Conservation (phyloP, 2,888 invertebrate species). For the Ceratothoa steindachneri region DNA sequence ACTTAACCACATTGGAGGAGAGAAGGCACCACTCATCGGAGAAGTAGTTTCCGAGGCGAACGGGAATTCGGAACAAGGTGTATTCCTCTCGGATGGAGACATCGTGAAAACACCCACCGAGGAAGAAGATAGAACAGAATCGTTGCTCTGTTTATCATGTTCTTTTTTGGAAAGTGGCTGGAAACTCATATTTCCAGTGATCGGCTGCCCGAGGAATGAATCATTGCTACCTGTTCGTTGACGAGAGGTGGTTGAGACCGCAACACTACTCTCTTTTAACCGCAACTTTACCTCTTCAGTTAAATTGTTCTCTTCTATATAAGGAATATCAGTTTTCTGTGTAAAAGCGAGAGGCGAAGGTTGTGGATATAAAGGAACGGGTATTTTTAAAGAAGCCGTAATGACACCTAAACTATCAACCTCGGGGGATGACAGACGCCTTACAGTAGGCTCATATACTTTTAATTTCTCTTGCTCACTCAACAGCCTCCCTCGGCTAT, state of each 20-base stretch:
- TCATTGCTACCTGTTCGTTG: constrained; percentile 45
- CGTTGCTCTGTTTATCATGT: constrained; percentile 41
- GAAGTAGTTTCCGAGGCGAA: constrained; percentile 42
- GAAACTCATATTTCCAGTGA: constrained; percentile 43
- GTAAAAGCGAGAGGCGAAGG: constrained; percentile 59
- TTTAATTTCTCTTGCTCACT: constrained; percentile 28
- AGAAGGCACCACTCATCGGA: constrained; percentile 37
- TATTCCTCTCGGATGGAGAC: constrained; percentile 42
- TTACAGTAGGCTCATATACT: constrained; percentile 47
- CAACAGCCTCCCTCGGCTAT: constrained; percentile 25
- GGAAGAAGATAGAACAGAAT: constrained; percentile 44
- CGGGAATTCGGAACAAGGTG: constrained; percentile 35
- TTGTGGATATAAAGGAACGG: constrained; percentile 54
- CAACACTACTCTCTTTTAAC: constrained; percentile 17
- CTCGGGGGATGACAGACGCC: constrained; percentile 50
- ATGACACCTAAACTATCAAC: constrained; percentile 58
- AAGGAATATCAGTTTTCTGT: constrained; percentile 63
- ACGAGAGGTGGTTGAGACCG: constrained; percentile 17
- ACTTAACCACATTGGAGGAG: constrained; percentile 43
- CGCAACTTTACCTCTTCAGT: constrained; percentile 23
- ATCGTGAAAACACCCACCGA: constrained; percentile 39
- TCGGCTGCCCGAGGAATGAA: constrained; percentile 39
- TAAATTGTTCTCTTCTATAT: constrained; percentile 59
- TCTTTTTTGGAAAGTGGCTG: constrained; percentile 44
- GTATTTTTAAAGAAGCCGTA: constrained; percentile 76